These are phyloP conservation scores for Hemibagrus wyckioides DNA, from an alignment of 2,113 vertebrate species.

Conservation along the genomic window DNA sequence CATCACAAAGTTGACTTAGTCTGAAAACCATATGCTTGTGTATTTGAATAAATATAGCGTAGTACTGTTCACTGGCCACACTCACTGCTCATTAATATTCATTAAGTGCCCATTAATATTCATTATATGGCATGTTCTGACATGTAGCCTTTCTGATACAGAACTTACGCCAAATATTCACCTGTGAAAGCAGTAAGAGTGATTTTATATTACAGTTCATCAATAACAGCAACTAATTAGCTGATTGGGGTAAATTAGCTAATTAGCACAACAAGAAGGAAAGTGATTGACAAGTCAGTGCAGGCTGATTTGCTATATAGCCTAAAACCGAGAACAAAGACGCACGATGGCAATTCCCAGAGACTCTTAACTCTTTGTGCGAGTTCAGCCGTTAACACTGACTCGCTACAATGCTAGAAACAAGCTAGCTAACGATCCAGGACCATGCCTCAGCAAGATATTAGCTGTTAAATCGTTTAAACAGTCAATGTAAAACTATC, in stretches of 20 bases:
- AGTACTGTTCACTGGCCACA: background rate
- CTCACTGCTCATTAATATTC: background rate
- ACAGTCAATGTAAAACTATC: background rate
- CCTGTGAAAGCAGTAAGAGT: background rate
- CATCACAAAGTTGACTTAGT: background rate
- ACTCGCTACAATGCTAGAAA: background rate
- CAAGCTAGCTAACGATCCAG: background rate
- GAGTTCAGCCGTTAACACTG: background rate
- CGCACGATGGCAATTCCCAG: background rate
- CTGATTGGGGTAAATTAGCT: background rate
- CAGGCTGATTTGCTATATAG: background rate
- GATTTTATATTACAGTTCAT: background rate
- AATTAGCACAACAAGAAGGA: background rate
- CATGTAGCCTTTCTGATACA: background rate
- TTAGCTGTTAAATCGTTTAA: background rate
- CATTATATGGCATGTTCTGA: background rate
- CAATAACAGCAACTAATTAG: background rate
- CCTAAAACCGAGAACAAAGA: background rate
- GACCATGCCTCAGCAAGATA: background rate
- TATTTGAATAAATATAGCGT: background rate
- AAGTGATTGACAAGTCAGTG: background rate
- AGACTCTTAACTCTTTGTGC: background rate
- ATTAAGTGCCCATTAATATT: background rate
- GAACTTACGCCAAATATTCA: background rate
- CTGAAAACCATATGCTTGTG: background rate